Evolutionary conservation across 2,797 vertebrate species (phyloP), one percentile per base, ranked within the genome.

Genomic region (Platyrinchus mystaceus): DNA sequence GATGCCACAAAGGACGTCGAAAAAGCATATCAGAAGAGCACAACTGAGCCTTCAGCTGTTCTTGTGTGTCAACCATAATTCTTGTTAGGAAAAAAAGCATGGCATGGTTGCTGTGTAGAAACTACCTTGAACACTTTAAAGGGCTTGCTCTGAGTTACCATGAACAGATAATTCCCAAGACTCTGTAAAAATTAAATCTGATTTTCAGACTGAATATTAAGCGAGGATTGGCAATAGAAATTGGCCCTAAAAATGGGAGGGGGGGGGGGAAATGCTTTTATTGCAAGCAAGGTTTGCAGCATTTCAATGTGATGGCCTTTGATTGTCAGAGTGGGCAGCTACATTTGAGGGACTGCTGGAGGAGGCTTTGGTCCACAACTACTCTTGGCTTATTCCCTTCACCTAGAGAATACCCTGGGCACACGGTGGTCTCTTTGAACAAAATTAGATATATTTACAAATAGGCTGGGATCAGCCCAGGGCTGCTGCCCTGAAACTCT

Each of bases 161-260:
- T 22, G 32, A 69, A 55, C 41, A 89, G 62, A 68, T 64, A 46
- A 86, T 76, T 91, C 59, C 75, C 43, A 28, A 90, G 59, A 62
- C 41, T 17, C 43, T 68, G 46, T 71, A 84, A 86, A 47, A 91
- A 81, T 81, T 74, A 68, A 88, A 88, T 84, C 46, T 75, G 37
- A 49, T 92, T 91, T 95, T 91, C 75, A 87, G 44, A 15, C 84
- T 83, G 87, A 85, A 63, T 82, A 84, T 64, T 59, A 69, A 94
- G 50, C 7, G 3, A 91, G 80, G 46, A 52, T 23, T 90, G 37
- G 63, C 66, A 73, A 56, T 44, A 62, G 39, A 84, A 84, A 79
- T 52, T 76, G 36, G 53, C 43, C 59, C 26, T 62, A 55, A 91
- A 85, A 47, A 52, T 50, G 27, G 75, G 32, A n/a, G 30, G 5